These are phyloP conservation scores for Tauraco erythrolophus DNA, from an alignment of 2,113 vertebrate genomes.

Conservation along the genomic window DNA sequence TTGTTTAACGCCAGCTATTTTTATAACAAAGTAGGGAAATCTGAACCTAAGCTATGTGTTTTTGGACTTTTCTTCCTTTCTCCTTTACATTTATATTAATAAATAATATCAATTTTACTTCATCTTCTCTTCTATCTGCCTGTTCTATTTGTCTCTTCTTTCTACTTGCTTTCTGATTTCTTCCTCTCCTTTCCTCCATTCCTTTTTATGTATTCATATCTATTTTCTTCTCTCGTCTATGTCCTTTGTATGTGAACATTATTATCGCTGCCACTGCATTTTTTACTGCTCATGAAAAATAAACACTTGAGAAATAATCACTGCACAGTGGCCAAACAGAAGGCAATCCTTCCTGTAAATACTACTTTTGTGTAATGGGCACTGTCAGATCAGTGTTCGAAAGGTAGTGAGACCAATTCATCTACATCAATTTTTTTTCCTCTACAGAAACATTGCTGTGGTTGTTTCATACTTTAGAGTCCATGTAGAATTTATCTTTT, in stretches of 20 bases:
- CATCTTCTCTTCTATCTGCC: neutral
- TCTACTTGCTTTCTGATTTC: neutral
- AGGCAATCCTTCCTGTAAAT: conserved; percentile 34
- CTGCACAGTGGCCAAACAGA: neutral
- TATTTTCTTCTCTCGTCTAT: neutral
- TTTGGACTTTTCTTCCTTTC: neutral
- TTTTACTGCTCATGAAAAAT: conserved; percentile 41
- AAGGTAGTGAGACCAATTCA: conserved; percentile 5
- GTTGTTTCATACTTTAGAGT: neutral
- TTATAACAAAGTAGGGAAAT: neutral
- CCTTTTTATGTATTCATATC: neutral
- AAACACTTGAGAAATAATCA: conserved; percentile 45
- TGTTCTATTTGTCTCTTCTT: neutral
- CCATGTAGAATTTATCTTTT: neutral
- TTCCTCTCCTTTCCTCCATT: neutral
- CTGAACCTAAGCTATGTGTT: neutral
- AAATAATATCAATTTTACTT: neutral
- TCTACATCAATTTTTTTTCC: neutral
- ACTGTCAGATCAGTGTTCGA: neutral
- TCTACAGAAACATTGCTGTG: neutral
- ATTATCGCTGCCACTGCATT: neutral
- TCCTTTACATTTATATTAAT: neutral
- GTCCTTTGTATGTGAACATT: neutral
- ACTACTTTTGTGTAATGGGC: conserved; percentile 4
- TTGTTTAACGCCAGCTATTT: neutral